phyloP scores from a whole-genome alignment of 2,888 invertebrate genomes.

The Philhelius pedissequus region DNA sequence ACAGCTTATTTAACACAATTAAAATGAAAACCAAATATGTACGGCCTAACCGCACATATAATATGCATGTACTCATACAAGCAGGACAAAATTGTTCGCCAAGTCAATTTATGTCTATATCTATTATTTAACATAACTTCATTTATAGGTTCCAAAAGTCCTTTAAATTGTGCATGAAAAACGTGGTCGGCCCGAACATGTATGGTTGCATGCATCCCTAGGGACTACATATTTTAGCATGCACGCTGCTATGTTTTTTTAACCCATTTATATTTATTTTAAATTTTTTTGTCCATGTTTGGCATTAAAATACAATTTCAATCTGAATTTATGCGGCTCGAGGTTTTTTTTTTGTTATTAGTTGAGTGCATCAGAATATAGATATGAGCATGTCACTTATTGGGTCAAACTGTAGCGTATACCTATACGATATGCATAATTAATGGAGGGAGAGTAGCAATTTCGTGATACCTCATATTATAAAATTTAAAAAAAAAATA shows the following conservation, averaged over 20 bases:
- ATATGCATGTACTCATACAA: background rate
- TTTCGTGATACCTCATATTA: background rate
- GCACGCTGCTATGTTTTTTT: slow-evolving; percentile 35
- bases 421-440: background rate
- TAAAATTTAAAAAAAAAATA: background rate
- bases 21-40: slow-evolving; percentile 18
- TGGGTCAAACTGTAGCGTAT: slow-evolving; percentile 11
- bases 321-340: slow-evolving; percentile 37
- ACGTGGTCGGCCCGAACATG: slow-evolving; percentile 7
- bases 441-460: slow-evolving; percentile 12
- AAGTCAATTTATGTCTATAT: background rate
- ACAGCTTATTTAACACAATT: slow-evolving; percentile 50
- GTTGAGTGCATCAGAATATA: background rate
- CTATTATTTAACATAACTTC: slow-evolving; percentile 2
- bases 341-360: background rate
- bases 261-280: slow-evolving; percentile 47
- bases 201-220: slow-evolving; percentile 8
- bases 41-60: background rate
- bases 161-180: slow-evolving; percentile 15
- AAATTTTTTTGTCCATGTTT: slow-evolving; percentile 3
- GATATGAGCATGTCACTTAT: background rate
- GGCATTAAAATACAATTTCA: slow-evolving; percentile 60
- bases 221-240: slow-evolving; percentile 24
- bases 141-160: background rate
- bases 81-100: background rate